phyloP scores from a whole-genome alignment of 2,113 vertebrate genomes.

The Paratilapia polleni region DNA sequence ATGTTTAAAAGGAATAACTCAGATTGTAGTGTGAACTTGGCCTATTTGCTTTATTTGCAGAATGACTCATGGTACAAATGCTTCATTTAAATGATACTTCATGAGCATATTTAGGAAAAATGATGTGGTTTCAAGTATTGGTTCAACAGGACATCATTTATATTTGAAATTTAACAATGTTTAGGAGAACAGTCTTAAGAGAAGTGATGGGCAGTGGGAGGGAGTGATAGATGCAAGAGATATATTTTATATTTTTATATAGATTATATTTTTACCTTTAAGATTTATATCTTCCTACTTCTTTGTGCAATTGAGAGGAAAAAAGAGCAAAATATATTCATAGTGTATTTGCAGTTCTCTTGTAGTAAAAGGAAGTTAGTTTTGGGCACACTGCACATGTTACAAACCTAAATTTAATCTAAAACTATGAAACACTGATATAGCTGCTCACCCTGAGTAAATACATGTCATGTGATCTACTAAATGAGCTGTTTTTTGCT shows the following conservation, averaged over 20 bases:
- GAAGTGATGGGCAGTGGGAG: background rate
- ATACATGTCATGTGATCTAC: background rate
- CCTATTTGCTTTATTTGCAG: constrained; percentile 4
- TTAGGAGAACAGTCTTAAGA: background rate
- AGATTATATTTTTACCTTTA: background rate
- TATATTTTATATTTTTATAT: background rate
- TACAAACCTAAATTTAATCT: background rate
- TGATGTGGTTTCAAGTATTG: background rate
- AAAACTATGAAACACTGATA: background rate
- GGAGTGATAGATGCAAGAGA: background rate
- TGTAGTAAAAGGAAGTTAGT: constrained; percentile 5
- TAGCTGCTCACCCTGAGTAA: too few relatives aligned
- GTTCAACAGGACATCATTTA: too few relatives aligned
- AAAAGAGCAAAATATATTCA: too few relatives aligned
- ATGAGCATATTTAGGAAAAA: background rate
- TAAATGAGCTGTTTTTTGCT: background rate
- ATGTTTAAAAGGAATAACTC: background rate
- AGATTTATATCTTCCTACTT: background rate
- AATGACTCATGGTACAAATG: constrained; percentile 10
- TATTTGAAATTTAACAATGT: too few relatives aligned
- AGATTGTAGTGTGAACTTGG: background rate
- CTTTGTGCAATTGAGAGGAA: background rate
- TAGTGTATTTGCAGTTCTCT: constrained; percentile 2
- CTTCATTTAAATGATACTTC: constrained; percentile 2
- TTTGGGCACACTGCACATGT: background rate